Evolutionary conservation across 2,888 invertebrate genomes (phyloP).

Genomic region (Zygaena filipendulae): DNA sequence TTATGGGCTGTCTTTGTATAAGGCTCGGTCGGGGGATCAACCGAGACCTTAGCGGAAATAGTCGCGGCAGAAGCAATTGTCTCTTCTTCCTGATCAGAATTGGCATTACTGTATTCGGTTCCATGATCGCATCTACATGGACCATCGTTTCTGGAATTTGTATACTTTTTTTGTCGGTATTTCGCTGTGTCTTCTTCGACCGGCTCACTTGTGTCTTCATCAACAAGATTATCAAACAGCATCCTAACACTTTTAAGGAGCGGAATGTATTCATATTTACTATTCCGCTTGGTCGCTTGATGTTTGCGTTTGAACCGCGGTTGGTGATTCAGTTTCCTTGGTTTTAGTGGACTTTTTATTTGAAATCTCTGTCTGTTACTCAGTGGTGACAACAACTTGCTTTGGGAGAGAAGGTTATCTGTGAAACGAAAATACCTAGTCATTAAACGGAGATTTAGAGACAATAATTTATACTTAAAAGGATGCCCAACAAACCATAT

Average conservation of each 20-base stretch:
- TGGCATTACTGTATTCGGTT: constrained; percentile 17
- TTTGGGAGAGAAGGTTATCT: constrained; percentile 19
- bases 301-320: constrained; percentile 28
- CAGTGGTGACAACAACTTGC: constrained; percentile 27
- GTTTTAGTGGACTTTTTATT: constrained; percentile 38
- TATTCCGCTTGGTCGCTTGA: constrained; percentile 35
- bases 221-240: constrained; percentile 51
- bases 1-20: constrained; percentile 43
- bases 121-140: constrained; percentile 26
- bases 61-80: constrained; percentile 41
- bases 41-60: constrained; percentile 33
- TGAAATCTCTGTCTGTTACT: constrained; percentile 36
- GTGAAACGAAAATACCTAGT: too few relatives aligned
- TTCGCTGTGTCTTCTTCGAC: constrained; percentile 20
- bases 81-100: constrained; percentile 35
- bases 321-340: constrained; percentile 34
- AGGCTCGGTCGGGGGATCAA: constrained; percentile 31
- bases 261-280: constrained; percentile 42
- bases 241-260: constrained; percentile 48
- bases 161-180: constrained; percentile 24
- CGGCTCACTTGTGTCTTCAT: constrained; percentile 32
- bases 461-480: too few relatives aligned
- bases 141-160: constrained; percentile 20
- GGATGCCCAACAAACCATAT: too few relatives aligned
- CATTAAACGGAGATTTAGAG: too few relatives aligned